Percentiles rank a stretch among this genome's conserved stretches.
Evolutionary conservation across 2,113 vertebrate genomes (phyloP).

Genomic region (Urocitellus parryii): DNA sequence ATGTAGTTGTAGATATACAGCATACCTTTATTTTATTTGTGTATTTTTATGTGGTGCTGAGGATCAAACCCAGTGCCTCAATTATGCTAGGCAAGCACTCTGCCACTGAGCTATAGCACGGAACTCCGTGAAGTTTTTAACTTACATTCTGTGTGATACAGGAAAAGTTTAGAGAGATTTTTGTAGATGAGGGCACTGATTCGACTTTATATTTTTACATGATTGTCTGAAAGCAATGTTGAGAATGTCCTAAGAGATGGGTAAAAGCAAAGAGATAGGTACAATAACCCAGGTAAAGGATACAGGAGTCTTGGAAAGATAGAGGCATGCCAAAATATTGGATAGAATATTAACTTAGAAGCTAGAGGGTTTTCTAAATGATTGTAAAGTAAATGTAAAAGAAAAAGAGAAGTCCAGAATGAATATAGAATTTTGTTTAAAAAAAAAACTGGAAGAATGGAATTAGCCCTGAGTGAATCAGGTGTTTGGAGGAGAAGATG

Average conservation of each 20-base stretch:
- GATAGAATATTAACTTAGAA: not conserved
- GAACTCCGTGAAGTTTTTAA: not conserved
- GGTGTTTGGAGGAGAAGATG: too few species aligned
- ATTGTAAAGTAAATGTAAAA: too few species aligned
- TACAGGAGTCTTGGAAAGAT: not conserved
- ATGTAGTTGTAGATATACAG: too few species aligned
- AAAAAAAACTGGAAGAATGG: not conserved
- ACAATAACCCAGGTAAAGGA: not conserved
- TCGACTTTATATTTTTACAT: not conserved
- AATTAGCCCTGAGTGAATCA: too few species aligned
- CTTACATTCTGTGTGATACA: not conserved
- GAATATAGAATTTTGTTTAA: not conserved
- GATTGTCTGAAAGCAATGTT: not conserved
- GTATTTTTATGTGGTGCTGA: too few species aligned
- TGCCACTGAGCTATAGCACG: too few species aligned
- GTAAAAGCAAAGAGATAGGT: rapidly evolving
- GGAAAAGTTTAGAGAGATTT: not conserved
- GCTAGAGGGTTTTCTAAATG: not conserved
- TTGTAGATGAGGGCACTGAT: too few species aligned
- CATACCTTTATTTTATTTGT: too few species aligned
- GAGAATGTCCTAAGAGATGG: not conserved
- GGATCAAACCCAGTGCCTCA: too few species aligned
- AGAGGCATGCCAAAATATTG: too few species aligned
- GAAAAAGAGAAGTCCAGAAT: too few species aligned
- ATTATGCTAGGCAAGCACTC: too few species aligned